These are phyloP conservation scores for Drosophila kepulauana DNA, from an alignment of 1,140 invertebrate species.

Conservation along the genomic window DNA sequence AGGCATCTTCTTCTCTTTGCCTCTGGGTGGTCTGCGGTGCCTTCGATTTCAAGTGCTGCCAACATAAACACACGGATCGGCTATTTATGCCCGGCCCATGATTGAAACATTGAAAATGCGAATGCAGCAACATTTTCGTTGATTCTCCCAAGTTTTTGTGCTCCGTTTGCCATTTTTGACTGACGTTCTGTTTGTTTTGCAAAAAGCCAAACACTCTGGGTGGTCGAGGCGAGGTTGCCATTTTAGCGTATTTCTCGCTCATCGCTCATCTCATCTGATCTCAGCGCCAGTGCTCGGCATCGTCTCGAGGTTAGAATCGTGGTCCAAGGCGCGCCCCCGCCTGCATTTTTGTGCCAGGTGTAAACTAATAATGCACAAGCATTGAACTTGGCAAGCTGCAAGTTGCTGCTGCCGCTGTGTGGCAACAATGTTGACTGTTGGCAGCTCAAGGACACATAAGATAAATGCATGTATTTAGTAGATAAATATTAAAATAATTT, in stretches of 20 bases:
- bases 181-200: conserved; percentile 82
- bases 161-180: conserved; percentile 50
- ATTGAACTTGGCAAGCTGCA: conserved; percentile 43
- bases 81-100: conserved; percentile 68
- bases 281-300: not conserved
- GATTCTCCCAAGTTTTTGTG: conserved; percentile 30
- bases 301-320: conserved; percentile 22
- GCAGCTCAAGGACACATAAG: conserved; percentile 24
- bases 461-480: not conserved
- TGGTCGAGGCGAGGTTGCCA: conserved; percentile 44
- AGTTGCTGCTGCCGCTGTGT: not conserved
- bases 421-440: conserved; percentile 11
- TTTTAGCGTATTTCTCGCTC: not conserved
- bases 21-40: conserved; percentile 66
- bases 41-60: conserved; percentile 73
- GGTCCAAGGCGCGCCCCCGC: not conserved
- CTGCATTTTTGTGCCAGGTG: conserved; percentile 39
- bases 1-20: not conserved
- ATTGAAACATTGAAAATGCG: conserved; percentile 69
- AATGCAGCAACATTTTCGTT: conserved; percentile 53
- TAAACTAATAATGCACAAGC: conserved; percentile 27
- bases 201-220: conserved; percentile 78
- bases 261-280: no score
- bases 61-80: conserved; percentile 71
- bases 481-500: no score